Conservation (phyloP, 2,797 vertebrate species). For the Hypotaenidia philippensis region DNA sequence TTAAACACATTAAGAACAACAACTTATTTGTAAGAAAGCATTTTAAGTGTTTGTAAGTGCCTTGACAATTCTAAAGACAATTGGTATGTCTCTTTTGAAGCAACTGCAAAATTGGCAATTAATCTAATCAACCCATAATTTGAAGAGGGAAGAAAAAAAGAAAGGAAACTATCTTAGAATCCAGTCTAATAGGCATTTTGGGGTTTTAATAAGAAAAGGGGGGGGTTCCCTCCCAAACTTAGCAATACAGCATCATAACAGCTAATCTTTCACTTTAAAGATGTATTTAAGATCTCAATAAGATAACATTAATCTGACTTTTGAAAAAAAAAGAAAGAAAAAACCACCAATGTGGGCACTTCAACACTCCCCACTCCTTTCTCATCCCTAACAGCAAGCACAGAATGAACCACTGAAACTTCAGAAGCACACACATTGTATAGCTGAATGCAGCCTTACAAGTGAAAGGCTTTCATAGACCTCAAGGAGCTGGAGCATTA, state of each 20-base stretch:
- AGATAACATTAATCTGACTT: background rate
- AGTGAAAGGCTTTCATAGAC: background rate
- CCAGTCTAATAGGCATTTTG: background rate
- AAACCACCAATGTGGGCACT: background rate
- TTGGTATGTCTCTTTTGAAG: background rate
- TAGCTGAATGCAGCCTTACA: rapidly evolving
- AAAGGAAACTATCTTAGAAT: background rate
- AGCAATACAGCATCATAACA: rapidly evolving
- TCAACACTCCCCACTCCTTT: background rate
- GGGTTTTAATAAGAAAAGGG: background rate
- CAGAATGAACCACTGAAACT: background rate
- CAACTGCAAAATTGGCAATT: slow-evolving; percentile 24
- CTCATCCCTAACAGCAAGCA: background rate
- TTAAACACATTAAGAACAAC: slow-evolving; percentile 41
- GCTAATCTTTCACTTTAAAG: background rate
- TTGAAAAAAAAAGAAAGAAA: background rate
- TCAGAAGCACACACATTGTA: rapidly evolving
- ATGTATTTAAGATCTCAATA: no score
- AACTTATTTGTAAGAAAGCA: slow-evolving; percentile 8
- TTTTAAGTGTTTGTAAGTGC: background rate
- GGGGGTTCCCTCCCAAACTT: background rate
- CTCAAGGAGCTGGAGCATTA: background rate
- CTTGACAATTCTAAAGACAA: slow-evolving; percentile 33
- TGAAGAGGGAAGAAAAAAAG: background rate
- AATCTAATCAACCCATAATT: slow-evolving; percentile 12